Conservation (phyloP, 1,140 invertebrate species). For the Neuroterus valhalla region DNA sequence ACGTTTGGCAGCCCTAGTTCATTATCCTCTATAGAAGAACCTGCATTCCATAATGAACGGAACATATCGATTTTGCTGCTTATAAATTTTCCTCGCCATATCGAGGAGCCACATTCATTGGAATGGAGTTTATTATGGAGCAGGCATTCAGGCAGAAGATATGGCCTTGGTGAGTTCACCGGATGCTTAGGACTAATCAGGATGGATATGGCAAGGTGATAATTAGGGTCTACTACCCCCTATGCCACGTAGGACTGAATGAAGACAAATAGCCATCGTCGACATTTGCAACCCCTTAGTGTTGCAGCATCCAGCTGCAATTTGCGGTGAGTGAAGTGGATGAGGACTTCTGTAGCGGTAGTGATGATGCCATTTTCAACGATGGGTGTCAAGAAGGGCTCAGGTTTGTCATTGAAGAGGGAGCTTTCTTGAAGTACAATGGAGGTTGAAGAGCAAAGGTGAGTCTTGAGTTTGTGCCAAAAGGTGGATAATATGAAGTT, state of each 20-base stretch:
- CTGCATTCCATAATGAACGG: background rate
- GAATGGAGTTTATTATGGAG: background rate
- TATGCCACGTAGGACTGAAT: conserved; percentile 37
- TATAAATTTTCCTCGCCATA: background rate
- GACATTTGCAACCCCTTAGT: conserved; percentile 18
- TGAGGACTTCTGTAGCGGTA: background rate
- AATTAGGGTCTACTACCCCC: conserved; percentile 27
- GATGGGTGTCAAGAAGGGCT: background rate
- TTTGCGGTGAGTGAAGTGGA: conserved; percentile 23
- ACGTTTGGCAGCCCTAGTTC: no score
- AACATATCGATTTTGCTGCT: background rate
- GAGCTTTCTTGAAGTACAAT: background rate
- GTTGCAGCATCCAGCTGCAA: conserved; percentile 23
- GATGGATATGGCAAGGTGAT: conserved; percentile 42
- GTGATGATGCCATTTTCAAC: conserved; percentile 4
- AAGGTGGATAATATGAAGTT: background rate
- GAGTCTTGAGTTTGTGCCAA: background rate
- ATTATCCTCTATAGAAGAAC: no score
- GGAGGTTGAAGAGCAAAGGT: background rate
- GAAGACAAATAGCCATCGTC: conserved; percentile 43
- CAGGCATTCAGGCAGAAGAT: conserved; percentile 1
- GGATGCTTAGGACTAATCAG: conserved; percentile 42
- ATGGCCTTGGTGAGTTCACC: conserved; percentile 23
- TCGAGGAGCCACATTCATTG: background rate
- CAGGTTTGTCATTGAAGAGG: background rate